Percentiles rank a stretch among this genome's conserved stretches.
phyloP scores from a whole-genome alignment of 2,113 vertebrate genomes.

The Maccullochella peelii region DNA sequence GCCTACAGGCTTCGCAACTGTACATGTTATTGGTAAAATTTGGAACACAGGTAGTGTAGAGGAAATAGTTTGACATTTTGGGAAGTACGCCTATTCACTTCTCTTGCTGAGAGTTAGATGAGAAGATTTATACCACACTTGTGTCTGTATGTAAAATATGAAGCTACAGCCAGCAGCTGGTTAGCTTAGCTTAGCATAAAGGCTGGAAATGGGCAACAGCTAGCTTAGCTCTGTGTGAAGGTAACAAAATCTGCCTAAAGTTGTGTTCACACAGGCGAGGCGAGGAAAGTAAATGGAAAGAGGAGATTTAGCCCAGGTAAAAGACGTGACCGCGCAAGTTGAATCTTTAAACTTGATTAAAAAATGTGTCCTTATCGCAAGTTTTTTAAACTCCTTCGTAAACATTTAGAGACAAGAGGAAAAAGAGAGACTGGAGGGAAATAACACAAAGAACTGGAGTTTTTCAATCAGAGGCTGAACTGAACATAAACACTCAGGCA shows the following conservation, averaged over 20 bases:
- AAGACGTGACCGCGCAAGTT: not conserved
- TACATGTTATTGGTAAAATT: not conserved
- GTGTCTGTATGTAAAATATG: not conserved
- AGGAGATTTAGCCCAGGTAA: not conserved
- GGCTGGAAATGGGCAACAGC: not conserved
- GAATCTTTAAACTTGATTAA: not conserved
- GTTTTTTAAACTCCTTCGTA: not conserved
- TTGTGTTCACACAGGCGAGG: not conserved
- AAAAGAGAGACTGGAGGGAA: not conserved
- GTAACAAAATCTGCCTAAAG: not conserved
- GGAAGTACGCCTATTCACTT: not conserved
- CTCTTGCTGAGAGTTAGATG: not conserved
- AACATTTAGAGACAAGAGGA: not conserved
- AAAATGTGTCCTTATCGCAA: not conserved
- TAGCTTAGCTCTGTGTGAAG: not conserved
- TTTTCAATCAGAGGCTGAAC: not conserved
- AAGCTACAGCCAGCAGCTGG: not conserved
- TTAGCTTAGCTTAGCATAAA: constrained; percentile 5
- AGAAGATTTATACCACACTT: not conserved
- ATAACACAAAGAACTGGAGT: not conserved
- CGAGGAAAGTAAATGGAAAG: not conserved
- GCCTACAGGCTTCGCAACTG: constrained; percentile 17
- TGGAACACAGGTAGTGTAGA: not conserved
- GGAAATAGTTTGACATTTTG: not conserved
- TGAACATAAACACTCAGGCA: not conserved